Base-by-base conservation (phyloP, 2,888 invertebrate species). In the Volucella inflata region DNA sequence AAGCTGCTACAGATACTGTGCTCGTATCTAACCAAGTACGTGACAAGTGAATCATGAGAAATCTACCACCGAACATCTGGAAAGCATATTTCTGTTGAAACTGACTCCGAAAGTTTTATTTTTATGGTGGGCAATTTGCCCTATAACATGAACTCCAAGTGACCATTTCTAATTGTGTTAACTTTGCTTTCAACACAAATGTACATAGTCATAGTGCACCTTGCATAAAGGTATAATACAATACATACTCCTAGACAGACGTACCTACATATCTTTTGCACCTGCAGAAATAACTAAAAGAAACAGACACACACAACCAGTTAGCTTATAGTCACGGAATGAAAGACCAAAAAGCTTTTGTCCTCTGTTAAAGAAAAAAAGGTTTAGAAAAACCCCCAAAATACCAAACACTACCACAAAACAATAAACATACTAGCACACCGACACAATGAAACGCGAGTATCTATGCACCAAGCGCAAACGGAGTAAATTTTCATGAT, bases 101-200 rank as follows among this genome's bases (percentile, higher is more conserved):
- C 17, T 64, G 46, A 78, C 59, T 79, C 79, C 60, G 74, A 80
- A 67, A 57, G 50, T 42, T 42, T 2, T 42, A 0, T 30, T 6
- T 44, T 21, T 53, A 16, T 16, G n/a, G 46, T 36, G 16, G 62
- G 53, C 72, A 75, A 75, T 55, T 62, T 68, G 62, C 55, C 68
- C 75, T 21, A 44, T 42, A 21, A 11, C 38, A 50, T 74, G 67
- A 68, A 64, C 78, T 36, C 68, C 50, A 72, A 83, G 83, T 76
- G 74, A 83, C 72, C 51, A 38, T 53, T 21, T 74, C 78, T 72
- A 78, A 83, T 79, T 84, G 74, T 65, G 75, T 70, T 84, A 64
- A 65, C 48, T 65, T 79, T 53, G 59, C 74, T 75, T 82, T 75
- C 83, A 79, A 67, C 72, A 21, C 21, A 21, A 21, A 21, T 21